phyloP scores from a whole-genome alignment of 2,797 vertebrate genomes.

The Falco concolor region DNA sequence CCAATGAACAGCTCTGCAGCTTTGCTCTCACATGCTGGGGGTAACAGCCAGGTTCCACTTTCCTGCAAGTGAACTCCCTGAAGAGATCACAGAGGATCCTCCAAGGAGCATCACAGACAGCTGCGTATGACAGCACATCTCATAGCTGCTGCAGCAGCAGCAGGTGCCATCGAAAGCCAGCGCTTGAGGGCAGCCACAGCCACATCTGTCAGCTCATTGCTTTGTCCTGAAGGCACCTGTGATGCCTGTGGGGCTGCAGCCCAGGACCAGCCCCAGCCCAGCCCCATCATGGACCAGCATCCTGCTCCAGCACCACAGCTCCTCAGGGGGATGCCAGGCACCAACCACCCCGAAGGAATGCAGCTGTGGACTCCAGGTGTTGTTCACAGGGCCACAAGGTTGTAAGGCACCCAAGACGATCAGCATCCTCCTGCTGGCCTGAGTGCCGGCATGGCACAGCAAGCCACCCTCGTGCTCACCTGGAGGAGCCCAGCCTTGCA shows the following conservation, averaged over 20 bases:
- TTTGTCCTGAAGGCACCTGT: not conserved
- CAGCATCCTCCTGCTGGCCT: not conserved
- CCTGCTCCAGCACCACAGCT: not conserved
- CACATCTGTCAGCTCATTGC: not conserved
- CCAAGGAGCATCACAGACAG: not conserved
- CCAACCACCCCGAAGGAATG: not conserved
- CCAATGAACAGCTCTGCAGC: not conserved
- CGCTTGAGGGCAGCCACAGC: fast-evolving
- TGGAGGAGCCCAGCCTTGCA: not conserved
- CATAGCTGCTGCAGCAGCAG: not conserved
- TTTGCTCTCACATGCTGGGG: not conserved
- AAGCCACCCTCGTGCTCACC: not conserved
- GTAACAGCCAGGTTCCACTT: not conserved
- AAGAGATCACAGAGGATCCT: not conserved
- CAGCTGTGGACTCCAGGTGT: not conserved
- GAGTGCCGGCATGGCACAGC: not conserved
- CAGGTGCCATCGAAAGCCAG: not conserved
- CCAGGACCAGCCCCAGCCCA: not conserved
- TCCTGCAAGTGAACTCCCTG: not conserved
- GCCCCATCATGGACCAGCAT: not conserved
- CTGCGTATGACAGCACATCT: not conserved
- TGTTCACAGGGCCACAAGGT: not conserved
- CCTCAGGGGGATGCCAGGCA: not conserved
- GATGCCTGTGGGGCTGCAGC: not conserved
- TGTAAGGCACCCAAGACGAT: fast-evolving